A percentile compares a stretch with the other conserved stretches of the same genome.
Evolutionary conservation across 2,888 invertebrate genomes (phyloP).

Genomic region (Pyralis farinalis): DNA sequence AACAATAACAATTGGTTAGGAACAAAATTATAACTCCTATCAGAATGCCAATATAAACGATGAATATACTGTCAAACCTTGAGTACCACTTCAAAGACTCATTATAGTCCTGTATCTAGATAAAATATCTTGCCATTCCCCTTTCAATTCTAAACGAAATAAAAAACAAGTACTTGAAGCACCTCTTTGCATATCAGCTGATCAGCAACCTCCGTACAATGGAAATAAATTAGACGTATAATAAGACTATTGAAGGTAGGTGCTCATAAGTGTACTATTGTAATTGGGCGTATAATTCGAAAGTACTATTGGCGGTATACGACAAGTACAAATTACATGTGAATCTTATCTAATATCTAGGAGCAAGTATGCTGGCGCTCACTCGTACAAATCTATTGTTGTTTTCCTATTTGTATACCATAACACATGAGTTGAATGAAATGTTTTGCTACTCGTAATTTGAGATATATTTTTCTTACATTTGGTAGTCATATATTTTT

Average conservation of each 20-base stretch:
- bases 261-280: not conserved
- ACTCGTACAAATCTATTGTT: constrained; percentile 29
- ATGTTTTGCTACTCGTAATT: no score
- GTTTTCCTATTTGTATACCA: constrained; percentile 12
- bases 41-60: no score
- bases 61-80: no score
- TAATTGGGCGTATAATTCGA: constrained; percentile 31
- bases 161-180: constrained; percentile 32
- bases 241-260: not conserved
- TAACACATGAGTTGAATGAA: no score
- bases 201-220: constrained; percentile 51
- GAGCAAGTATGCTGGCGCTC: constrained; percentile 32
- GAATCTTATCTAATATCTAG: constrained; percentile 58
- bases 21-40: no score
- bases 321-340: constrained; percentile 60
- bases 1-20: no score
- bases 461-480: no score
- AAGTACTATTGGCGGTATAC: constrained; percentile 47
- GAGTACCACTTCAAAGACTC: no score
- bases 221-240: constrained; percentile 62
- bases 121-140: not conserved
- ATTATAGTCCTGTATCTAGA: no score
- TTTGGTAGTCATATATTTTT: no score
- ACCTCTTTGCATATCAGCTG: constrained; percentile 54
- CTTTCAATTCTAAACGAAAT: not conserved